Base-by-base conservation (phyloP, 2,797 vertebrate genomes). In the Artibeus jamaicensis region DNA sequence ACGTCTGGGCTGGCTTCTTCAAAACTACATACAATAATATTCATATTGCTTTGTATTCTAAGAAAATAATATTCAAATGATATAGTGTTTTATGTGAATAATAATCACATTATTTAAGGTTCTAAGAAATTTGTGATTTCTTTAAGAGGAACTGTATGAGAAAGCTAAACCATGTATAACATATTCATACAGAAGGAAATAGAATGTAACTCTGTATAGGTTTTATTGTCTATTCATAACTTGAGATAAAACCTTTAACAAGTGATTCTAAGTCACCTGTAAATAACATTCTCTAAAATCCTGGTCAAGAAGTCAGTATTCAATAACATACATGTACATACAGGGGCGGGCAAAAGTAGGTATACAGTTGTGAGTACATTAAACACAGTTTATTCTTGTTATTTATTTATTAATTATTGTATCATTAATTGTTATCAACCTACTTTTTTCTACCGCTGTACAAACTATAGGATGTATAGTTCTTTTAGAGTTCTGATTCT, bases 401-500 rank as follows among this genome's bases (percentile, higher is more conserved):
- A 34, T 77, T 48, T 77, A 15, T 53, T 37, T 37, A 79, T 16
- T 26, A 53, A 50, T 55, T 78, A 50, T 55, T 55, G 7, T 55
- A 26, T 37, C 24, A 78, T 24, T 26, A 26, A 59, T 55, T 79
- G 26, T 37, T 79, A 55, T 55, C 24, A 55, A 53, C 11, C n/a
- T 78, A 37, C 6, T 78, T 55, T 78, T 53, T 22, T 34, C n/a
- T 34, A 78, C 34, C 1, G 2, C n/a, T 53, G n/a, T 77, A 91
- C 42, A 90, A 79, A 79, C 77, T 46, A 26, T 53, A 21, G 55
- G 42, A 42, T 5, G 1, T 53, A 55, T 7, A 65, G 29, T 1
- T 67, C 29, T 55, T 57, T 85, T 88, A 15, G 16, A 24, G n/a
- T 78, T 89, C 73, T 92, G n/a, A 86, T 93, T 92, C 78, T 92